phyloP scores from a whole-genome alignment of 2,888 invertebrate genomes.

The Ganaspis brasiliensis region DNA sequence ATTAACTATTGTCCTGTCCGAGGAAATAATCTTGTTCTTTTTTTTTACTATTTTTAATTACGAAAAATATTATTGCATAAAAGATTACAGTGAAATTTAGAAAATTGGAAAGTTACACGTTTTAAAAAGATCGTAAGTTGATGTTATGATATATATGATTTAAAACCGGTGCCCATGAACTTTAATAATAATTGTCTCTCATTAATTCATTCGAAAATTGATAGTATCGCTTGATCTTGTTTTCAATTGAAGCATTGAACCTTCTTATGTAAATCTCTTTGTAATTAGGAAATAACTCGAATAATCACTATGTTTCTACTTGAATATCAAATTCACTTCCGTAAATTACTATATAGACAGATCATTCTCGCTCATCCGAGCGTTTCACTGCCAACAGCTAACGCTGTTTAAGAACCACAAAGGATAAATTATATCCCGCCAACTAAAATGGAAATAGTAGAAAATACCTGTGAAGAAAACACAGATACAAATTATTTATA shows the following conservation, averaged over 20 bases:
- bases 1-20: no score
- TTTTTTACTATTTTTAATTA: no score
- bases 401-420: constrained; percentile 54
- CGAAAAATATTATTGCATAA: no score
- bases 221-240: constrained; percentile 6
- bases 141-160: not conserved
- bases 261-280: constrained; percentile 60
- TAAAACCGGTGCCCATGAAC: not conserved
- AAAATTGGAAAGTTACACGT: not conserved
- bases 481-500: not conserved
- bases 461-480: not conserved
- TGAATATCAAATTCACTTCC: constrained; percentile 57
- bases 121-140: not conserved
- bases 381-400: constrained; percentile 63
- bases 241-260: constrained; percentile 28
- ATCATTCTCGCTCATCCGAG: constrained; percentile 55
- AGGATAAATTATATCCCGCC: constrained; percentile 39
- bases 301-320: constrained; percentile 51
- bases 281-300: constrained; percentile 59
- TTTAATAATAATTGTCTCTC: not conserved
- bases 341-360: constrained; percentile 51
- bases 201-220: not conserved
- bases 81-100: not conserved
- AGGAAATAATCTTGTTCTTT: no score
- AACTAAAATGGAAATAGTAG: constrained; percentile 62